phyloP scores from a whole-genome alignment of 2,888 invertebrate genomes.

The Sepioteuthis lessoniana region DNA sequence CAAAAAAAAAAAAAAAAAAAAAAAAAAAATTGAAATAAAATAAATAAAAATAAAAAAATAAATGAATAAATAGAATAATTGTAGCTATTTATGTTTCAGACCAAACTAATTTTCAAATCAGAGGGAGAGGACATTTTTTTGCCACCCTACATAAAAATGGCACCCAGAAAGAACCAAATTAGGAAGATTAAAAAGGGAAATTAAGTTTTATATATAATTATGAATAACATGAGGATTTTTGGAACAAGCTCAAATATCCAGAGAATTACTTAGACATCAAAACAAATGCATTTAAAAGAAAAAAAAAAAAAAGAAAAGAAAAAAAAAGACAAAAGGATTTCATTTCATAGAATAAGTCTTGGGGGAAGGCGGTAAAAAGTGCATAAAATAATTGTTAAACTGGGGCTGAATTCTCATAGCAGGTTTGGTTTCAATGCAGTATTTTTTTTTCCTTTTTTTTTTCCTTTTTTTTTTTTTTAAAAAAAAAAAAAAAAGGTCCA shows the following conservation, averaged over 20 bases:
- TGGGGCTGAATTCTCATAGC: neutral
- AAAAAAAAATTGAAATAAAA: too few relatives aligned
- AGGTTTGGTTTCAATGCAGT: neutral
- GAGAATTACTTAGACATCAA: conserved; percentile 39
- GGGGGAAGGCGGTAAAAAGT: neutral
- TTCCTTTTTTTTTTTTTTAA: too few relatives aligned
- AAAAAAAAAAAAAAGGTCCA: neutral
- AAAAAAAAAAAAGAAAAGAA: too few relatives aligned
- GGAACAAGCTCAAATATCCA: conserved; percentile 47
- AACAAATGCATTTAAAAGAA: neutral
- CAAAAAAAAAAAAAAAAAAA: too few relatives aligned
- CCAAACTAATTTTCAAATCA: too few relatives aligned
- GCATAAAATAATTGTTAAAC: neutral
- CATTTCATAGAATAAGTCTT: neutral
- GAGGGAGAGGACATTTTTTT: too few relatives aligned
- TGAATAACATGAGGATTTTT: conserved; percentile 41
- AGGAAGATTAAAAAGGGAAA: neutral
- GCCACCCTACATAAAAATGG: neutral
- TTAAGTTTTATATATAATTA: neutral
- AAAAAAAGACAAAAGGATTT: too few relatives aligned
- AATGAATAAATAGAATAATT: too few relatives aligned
- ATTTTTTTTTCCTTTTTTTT: too few relatives aligned
- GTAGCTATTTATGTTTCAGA: too few relatives aligned
- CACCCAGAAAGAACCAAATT: neutral
- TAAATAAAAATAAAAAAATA: too few relatives aligned